Conservation (phyloP, 2,113 vertebrate genomes). For the Anhinga anhinga region DNA sequence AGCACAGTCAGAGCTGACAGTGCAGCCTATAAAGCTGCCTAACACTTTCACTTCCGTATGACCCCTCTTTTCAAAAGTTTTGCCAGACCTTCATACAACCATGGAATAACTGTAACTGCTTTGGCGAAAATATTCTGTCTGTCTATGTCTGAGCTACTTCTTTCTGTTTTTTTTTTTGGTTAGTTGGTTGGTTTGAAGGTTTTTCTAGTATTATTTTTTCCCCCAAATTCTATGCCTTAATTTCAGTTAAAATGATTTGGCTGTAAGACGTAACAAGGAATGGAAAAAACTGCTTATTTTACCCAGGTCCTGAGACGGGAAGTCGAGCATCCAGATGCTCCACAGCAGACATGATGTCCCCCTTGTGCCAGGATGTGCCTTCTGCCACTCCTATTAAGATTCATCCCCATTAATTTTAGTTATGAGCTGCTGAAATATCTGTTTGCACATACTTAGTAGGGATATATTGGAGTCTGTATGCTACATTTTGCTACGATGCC, state of each 20-base stretch:
- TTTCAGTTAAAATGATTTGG: not conserved
- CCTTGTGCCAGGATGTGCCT: not conserved
- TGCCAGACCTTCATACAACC: not conserved
- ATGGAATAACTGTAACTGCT: not conserved
- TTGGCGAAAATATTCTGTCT: not conserved
- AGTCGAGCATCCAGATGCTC: not conserved
- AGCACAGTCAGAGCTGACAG: not conserved
- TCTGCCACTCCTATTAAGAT: conserved; percentile 9
- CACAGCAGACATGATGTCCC: not conserved
- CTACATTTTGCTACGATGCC: not conserved
- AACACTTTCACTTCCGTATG: not conserved
- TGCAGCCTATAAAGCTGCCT: not conserved
- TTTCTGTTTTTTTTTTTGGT: not conserved
- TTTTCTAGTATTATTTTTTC: not conserved
- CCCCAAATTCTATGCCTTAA: not conserved
- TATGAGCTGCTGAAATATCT: conserved; percentile 6
- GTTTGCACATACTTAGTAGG: not conserved
- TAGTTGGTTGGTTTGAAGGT: not conserved
- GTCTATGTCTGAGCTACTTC: not conserved
- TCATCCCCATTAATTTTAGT: not conserved
- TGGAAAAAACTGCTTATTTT: not conserved
- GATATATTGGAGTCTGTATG: not conserved
- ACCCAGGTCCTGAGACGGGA: not conserved
- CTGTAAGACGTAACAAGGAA: not conserved
- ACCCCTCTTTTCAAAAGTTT: not conserved